Conservation (phyloP, 2,888 invertebrate genomes). For the Ennomos fuscantarius region DNA sequence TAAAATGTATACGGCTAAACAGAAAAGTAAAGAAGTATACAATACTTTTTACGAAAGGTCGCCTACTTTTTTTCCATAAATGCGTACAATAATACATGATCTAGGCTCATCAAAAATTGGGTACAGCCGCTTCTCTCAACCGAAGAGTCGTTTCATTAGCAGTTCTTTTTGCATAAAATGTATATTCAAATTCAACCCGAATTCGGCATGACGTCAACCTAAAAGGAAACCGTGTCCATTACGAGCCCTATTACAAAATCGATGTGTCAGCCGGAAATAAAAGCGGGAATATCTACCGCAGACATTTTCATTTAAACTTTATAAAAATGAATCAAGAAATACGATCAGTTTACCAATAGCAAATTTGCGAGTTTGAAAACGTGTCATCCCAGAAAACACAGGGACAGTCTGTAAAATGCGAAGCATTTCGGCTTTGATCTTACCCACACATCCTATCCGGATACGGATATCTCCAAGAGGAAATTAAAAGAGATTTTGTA, state of each 20-base stretch:
- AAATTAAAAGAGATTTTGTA: too few species aligned
- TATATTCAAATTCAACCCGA: constrained; percentile 40
- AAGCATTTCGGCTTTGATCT: constrained; percentile 24
- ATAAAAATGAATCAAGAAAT: background rate
- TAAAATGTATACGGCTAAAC: too few species aligned
- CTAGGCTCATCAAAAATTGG: constrained; percentile 6
- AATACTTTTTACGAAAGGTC: too few species aligned
- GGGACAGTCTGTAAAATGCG: constrained; percentile 17
- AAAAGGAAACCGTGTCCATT: constrained; percentile 38
- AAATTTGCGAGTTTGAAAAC: constrained; percentile 2
- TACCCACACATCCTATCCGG: too few species aligned
- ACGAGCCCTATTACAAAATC: constrained; percentile 40
- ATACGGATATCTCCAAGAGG: too few species aligned
- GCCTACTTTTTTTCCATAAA: constrained; percentile 2
- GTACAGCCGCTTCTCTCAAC: constrained; percentile 11
- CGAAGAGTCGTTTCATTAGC: constrained; percentile 17
- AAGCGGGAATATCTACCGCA: constrained; percentile 7
- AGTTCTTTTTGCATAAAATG: constrained; percentile 26
- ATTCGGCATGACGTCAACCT: constrained; percentile 38
- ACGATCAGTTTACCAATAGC: background rate
- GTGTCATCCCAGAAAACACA: constrained; percentile 9
- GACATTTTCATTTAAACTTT: too few species aligned
- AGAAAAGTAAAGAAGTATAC: too few species aligned
- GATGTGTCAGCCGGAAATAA: constrained; percentile 40
- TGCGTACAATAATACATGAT: too few species aligned